phyloP scores from a whole-genome alignment of 1,140 invertebrate genomes.

The Cotesia glomerata region DNA sequence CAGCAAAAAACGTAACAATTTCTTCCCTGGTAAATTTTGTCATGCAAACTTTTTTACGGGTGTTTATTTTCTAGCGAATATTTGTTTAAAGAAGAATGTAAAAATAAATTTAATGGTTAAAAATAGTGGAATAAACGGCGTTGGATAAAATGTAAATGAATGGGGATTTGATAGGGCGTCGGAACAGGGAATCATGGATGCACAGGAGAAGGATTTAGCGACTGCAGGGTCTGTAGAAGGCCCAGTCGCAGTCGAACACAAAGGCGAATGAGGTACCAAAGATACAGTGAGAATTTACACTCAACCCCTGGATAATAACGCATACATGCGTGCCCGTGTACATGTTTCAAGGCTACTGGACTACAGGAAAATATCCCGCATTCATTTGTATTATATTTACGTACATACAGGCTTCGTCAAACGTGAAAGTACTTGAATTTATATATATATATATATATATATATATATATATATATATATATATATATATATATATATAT shows the following conservation, averaged over 20 bases:
- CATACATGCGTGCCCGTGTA: background rate
- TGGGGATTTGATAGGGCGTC: slow-evolving; percentile 62
- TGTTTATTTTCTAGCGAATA: no score
- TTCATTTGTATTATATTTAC: no score
- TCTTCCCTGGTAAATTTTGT: no score
- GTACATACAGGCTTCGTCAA: background rate
- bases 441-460: no score
- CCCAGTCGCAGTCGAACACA: slow-evolving; percentile 24
- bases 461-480: no score
- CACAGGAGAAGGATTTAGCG: slow-evolving; percentile 38
- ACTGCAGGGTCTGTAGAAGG: slow-evolving; percentile 46
- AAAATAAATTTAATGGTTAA: background rate
- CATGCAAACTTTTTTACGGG: no score
- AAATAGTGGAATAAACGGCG: slow-evolving; percentile 29
- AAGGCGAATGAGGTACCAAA: slow-evolving; percentile 18
- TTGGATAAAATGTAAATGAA: slow-evolving; percentile 51
- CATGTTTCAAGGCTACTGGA: background rate
- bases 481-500: no score
- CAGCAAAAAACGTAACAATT: no score
- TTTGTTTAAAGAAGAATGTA: background rate
- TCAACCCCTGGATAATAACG: slow-evolving; percentile 8
- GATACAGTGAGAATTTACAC: slow-evolving; percentile 26
- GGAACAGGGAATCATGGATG: slow-evolving; percentile 57
- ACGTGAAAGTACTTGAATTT: no score
- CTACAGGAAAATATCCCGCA: slow-evolving; percentile 13